Conservation (phyloP, 2,113 vertebrate genomes). For the Sapayoa aenigma region DNA sequence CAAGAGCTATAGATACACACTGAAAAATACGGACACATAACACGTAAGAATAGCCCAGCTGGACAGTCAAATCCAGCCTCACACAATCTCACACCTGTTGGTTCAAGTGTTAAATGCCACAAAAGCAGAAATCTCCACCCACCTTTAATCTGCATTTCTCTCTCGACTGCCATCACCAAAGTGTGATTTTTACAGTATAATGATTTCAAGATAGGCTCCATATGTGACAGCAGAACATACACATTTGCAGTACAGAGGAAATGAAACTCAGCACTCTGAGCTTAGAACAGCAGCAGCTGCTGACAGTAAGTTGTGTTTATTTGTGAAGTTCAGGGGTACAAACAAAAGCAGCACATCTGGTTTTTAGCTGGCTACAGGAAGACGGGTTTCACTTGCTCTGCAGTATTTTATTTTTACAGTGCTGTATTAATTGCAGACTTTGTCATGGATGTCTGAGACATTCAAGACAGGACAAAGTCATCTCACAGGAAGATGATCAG, state of each 20-base stretch:
- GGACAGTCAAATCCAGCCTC: background rate
- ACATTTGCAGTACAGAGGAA: background rate
- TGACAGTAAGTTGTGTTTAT: slow-evolving; percentile 11
- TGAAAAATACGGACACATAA: background rate
- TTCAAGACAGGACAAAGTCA: background rate
- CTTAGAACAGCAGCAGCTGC: slow-evolving; percentile 12
- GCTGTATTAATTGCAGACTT: background rate
- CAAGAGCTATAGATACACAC: background rate
- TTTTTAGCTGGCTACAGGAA: slow-evolving; percentile 41
- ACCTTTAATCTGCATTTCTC: background rate
- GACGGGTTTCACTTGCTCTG: slow-evolving; percentile 7
- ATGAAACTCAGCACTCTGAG: background rate
- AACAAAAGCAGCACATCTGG: slow-evolving; percentile 21
- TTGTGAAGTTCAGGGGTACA: slow-evolving; percentile 10
- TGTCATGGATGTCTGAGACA: background rate
- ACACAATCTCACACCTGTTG: background rate
- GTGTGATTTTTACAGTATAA: accelerated
- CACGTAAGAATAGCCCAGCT: background rate
- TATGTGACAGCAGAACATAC: background rate
- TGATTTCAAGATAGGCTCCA: background rate
- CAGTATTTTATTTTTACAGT: background rate
- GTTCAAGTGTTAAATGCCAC: background rate
- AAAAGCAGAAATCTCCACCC: background rate
- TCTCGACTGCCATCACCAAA: background rate
- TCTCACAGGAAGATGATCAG: background rate